Conservation (phyloP, 2,113 vertebrate species). For the Oncorhynchus clarkii region DNA sequence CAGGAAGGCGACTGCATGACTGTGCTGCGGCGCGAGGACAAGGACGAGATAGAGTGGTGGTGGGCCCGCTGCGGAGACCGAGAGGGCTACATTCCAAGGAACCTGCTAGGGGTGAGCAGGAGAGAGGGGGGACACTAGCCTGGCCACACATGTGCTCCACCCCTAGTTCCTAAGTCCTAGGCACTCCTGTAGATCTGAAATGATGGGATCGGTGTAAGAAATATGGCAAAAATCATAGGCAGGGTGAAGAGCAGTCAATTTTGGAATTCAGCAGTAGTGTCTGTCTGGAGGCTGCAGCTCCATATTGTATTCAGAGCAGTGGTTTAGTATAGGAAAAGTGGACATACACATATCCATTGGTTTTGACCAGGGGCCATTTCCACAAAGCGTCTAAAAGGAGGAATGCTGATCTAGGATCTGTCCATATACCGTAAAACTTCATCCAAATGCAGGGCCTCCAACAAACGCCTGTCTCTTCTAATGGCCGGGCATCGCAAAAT, state of each 20-base stretch:
- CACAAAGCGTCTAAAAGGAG: too few relatives aligned
- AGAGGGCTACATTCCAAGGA: conserved; percentile 90
- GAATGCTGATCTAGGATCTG: too few relatives aligned
- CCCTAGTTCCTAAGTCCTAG: too few relatives aligned
- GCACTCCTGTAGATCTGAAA: background rate
- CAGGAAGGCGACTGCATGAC: conserved; percentile 90
- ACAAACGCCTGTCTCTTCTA: too few relatives aligned
- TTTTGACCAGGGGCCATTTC: too few relatives aligned
- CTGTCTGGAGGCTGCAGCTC: background rate
- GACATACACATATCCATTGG: too few relatives aligned
- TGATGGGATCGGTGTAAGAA: background rate
- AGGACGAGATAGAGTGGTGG: conserved; percentile 90
- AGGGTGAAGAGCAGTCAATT: background rate
- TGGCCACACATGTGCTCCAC: background rate
- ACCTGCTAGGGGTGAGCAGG: conserved; percentile 88
- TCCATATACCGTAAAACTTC: too few relatives aligned
- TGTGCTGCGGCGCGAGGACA: conserved; percentile 80
- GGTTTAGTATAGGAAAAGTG: too few relatives aligned
- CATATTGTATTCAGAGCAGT: too few relatives aligned
- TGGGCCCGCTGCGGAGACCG: conserved; percentile 84
- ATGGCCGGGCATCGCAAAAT: too few relatives aligned
- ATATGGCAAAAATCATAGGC: too few relatives aligned
- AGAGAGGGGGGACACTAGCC: background rate
- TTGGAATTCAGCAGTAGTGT: background rate
- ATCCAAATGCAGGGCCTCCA: too few relatives aligned